Evolutionary conservation across 1,140 invertebrate species (phyloP).

Genomic region (Bombus waltoni): DNA sequence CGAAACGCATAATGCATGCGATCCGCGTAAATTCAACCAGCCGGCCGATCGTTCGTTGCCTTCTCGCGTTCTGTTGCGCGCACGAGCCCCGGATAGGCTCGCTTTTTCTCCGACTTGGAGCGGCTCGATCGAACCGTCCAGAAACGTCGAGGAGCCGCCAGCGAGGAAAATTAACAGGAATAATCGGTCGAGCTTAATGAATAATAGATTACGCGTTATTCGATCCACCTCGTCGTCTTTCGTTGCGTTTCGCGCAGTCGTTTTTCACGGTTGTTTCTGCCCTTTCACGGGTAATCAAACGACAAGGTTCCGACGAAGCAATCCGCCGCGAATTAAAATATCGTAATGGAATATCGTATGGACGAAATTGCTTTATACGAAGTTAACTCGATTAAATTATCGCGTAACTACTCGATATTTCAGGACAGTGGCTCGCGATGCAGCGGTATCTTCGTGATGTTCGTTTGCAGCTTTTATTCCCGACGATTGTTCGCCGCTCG

Average conservation of each 20-base stretch:
- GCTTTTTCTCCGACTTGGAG: background rate
- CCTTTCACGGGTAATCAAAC: background rate
- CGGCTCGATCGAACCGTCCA: background rate
- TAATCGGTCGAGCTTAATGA: no score
- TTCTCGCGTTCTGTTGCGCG: no score
- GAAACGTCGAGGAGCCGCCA: no score
- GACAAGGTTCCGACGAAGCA: background rate
- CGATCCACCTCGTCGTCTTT: background rate
- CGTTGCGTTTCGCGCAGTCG: background rate
- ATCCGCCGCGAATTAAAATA: background rate
- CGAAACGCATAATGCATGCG: slow-evolving; percentile 19
- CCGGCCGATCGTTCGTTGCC: no score
- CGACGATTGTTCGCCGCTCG: no score
- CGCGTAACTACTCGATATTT: background rate
- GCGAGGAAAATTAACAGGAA: no score
- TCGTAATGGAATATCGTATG: background rate
- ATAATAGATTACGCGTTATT: background rate
- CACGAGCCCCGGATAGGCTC: no score
- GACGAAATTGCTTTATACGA: background rate
- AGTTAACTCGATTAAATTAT: background rate
- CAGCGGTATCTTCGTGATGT: no score
- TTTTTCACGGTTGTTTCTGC: no score
- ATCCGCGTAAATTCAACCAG: slow-evolving; percentile 12
- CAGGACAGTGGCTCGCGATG: no score
- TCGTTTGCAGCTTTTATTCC: no score